Base-by-base conservation (phyloP, 2,113 vertebrate species). In the Phocoena sinus region DNA sequence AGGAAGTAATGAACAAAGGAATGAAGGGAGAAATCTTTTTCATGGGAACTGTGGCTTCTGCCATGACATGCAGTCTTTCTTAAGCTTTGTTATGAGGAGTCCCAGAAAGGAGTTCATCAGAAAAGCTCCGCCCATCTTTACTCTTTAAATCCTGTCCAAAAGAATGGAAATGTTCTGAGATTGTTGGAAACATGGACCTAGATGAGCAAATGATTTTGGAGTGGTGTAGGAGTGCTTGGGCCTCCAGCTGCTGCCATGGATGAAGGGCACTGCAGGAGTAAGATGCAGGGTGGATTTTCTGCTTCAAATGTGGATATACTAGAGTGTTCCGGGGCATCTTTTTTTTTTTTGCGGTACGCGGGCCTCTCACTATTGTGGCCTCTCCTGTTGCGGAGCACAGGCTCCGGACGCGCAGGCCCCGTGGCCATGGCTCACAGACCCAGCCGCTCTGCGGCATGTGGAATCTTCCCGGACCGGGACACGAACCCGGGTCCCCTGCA, bases 321-420 rank as follows among this genome's bases (percentile, higher is more conserved):
- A 13, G 82, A 70, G 20, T 2, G 17, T 63, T 17, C 10, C 26
- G 28, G 53, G 63, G 18, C 0, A 0, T 67, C 38, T 6, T 26
- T 44, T 44, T 44, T 41, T 41, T 44, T 44, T 44, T 44, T 44
- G 44, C 8, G 8, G 44, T 44, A 44, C 44, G 44, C 8, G 44
- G 44, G 8, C 44, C 44, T 44, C 44, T 44, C 44, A 44, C 44
- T 44, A 8, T 44, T 44, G 44, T 44, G 44, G 44, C 44, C 7
- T 44, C 44, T 44, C 44, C 44, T 6, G 7, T 44, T 8, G 44
- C 44, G 44, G 44, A 44, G 44, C 44, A 44, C 44, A 44, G 44
- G 44, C 44, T 44, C 44, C 44, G 7, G 44, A 44, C 44, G 8
- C 44, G 44, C 8, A 44, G 44, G 44, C 44, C 7, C 44, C 8